Percentiles rank a stretch among this genome's conserved stretches.
Evolutionary conservation across 2,888 invertebrate species (phyloP).

Genomic region (Psylliodes chrysocephalus): DNA sequence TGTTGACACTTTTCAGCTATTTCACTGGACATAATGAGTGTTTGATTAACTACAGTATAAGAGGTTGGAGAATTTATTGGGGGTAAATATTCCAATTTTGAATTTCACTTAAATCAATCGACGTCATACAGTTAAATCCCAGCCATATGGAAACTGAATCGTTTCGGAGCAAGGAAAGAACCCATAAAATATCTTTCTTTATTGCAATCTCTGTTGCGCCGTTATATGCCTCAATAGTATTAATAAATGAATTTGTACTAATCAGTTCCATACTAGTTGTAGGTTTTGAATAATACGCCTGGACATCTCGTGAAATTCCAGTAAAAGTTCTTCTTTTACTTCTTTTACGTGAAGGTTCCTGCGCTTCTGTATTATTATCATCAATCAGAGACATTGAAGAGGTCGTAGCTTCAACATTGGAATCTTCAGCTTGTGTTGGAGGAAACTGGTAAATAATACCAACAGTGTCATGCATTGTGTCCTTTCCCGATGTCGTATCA

Average conservation of each 20-base stretch:
- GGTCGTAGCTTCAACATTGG: constrained; percentile 28
- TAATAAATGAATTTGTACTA: constrained; percentile 9
- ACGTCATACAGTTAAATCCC: constrained; percentile 47
- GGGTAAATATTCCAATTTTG: constrained; percentile 52
- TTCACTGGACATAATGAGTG: constrained; percentile 8
- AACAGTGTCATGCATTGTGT: constrained; percentile 49
- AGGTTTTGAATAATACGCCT: constrained; percentile 19
- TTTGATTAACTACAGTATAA: constrained; percentile 47
- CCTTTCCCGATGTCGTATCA: constrained; percentile 46
- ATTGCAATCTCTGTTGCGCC: constrained; percentile 32
- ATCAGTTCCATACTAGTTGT: constrained; percentile 25
- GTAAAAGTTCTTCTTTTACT: constrained; percentile 39
- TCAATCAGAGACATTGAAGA: background rate
- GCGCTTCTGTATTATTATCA: background rate
- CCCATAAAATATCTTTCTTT: constrained; percentile 47
- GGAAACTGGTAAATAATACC: constrained; percentile 50
- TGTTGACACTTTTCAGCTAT: background rate
- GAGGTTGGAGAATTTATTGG: constrained; percentile 57
- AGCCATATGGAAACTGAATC: constrained; percentile 42
- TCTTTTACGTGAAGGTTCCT: constrained; percentile 34
- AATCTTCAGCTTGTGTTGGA: too few relatives aligned
- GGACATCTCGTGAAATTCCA: constrained; percentile 14
- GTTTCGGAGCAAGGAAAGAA: constrained; percentile 13
- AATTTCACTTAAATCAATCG: constrained; percentile 29
- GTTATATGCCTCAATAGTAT: background rate